Percentiles rank a stretch among this genome's conserved stretches.
phyloP scores from a whole-genome alignment of 2,113 vertebrate genomes.

The Hirundichthys speculiger region DNA sequence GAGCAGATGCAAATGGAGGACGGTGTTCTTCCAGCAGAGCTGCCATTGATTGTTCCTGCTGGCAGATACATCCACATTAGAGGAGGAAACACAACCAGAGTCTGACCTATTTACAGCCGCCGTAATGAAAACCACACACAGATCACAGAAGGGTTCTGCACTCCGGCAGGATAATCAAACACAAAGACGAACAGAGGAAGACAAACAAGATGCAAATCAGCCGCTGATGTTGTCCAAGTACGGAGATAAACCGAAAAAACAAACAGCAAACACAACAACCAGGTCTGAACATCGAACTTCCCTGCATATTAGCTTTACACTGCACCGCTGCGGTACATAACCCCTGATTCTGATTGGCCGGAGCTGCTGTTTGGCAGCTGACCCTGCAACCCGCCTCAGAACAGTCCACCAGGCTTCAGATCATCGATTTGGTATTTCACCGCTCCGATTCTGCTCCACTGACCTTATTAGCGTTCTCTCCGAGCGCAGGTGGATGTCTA shows the following conservation, averaged over 20 bases:
- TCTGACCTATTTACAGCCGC: constrained; percentile 48
- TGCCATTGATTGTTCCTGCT: constrained; percentile 32
- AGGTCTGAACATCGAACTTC: neutral
- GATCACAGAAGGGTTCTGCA: constrained; percentile 4
- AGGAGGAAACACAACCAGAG: constrained; percentile 1
- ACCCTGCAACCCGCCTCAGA: too few relatives aligned
- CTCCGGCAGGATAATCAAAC: neutral
- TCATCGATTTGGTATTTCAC: too few relatives aligned
- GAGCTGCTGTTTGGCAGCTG: too few relatives aligned
- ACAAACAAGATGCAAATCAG: neutral
- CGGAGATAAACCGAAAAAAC: neutral
- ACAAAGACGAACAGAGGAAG: neutral
- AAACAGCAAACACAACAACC: neutral
- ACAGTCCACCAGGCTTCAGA: too few relatives aligned
- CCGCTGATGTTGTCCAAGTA: neutral
- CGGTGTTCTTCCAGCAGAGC: constrained; percentile 24
- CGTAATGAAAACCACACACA: constrained; percentile 26
- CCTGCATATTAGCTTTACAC: too few relatives aligned
- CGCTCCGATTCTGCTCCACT: too few relatives aligned
- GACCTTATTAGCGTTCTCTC: too few relatives aligned
- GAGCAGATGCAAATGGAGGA: neutral
- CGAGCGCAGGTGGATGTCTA: too few relatives aligned
- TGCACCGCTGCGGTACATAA: too few relatives aligned
- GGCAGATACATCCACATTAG: constrained; percentile 24
- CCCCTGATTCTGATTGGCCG: too few relatives aligned